Evolutionary conservation across 2,888 invertebrate genomes (phyloP), one percentile per base, ranked within the genome.

Genomic region (Lepidonotus clava): DNA sequence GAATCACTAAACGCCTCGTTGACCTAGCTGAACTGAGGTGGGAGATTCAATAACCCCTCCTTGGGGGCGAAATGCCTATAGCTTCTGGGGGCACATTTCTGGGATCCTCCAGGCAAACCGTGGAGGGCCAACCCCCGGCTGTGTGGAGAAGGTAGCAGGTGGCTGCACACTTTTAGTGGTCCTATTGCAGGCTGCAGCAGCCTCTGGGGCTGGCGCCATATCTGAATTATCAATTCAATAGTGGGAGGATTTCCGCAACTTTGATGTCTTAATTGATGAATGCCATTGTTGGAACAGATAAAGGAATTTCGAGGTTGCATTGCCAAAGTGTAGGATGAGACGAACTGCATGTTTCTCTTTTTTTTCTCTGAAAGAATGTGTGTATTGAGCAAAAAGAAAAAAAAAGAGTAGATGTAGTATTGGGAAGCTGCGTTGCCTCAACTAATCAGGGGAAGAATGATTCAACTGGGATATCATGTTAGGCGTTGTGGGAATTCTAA

Each of bases 381-480:
- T 46, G 46, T 46, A 18, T 46, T 8, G 46, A 18, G 46, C 8
- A 46, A 46, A 18, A 18, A 18, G 46, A 18, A 18, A 18, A 18
- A 18, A 18, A 18, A 18, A 18, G 46, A 18, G 8, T 46, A 46
- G 46, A 46, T 11, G 46, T 46, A 18, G 46, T 8, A 18, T 8
- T 11, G 46, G 46, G 8, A 11, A 46, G 46, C 8, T 46, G 46
- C n/a, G n/a, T n/a, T n/a, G n/a, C n/a, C n/a, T n/a, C n/a, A n/a
- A n/a, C 8, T 46, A 46, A 46, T 46, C 46, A 46, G 18, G 46
- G 18, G 14, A 36, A 34, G 11, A 36, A 18, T n/a, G 66, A 71
- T 34, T 71, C 38, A 71, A 18, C 38, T 71, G 71, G 34, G 71
- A 38, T 71, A 71, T 71, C 71, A 71, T 71, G 38, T 71, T 71